phyloP scores from a whole-genome alignment of 2,113 vertebrate species.

The Eudyptes chrysolophus region DNA sequence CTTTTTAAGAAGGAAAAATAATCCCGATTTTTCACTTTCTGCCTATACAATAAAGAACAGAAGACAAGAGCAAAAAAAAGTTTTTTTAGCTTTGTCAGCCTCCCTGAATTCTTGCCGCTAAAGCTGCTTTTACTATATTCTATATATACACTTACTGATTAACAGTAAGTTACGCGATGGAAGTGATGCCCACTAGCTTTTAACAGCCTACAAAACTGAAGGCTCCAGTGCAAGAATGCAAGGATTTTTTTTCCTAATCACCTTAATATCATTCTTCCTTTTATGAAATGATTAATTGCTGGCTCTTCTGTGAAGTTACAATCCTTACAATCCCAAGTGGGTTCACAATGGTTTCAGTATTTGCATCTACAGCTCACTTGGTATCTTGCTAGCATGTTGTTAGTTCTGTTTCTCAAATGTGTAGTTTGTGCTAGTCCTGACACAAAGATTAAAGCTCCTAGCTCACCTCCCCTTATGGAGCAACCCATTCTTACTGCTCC shows the following conservation, averaged over 20 bases:
- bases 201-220: neutral
- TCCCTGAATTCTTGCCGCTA: neutral
- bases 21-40: neutral
- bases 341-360: neutral
- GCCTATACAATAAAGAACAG: neutral
- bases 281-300: neutral
- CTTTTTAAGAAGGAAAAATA: neutral
- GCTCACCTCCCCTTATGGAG: neutral
- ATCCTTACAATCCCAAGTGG: neutral
- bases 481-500: neutral
- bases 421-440: neutral
- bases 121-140: neutral
- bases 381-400: neutral
- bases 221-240: neutral
- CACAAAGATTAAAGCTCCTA: neutral
- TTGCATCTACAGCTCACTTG: neutral
- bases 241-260: neutral
- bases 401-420: neutral
- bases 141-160: neutral
- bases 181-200: neutral
- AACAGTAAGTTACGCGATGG: rapidly evolving
- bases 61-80: neutral
- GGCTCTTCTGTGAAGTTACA: neutral
- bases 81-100: neutral
- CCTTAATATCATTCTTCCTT: neutral